phyloP scores from a whole-genome alignment of 2,113 vertebrate species.

The Strix aluco region DNA sequence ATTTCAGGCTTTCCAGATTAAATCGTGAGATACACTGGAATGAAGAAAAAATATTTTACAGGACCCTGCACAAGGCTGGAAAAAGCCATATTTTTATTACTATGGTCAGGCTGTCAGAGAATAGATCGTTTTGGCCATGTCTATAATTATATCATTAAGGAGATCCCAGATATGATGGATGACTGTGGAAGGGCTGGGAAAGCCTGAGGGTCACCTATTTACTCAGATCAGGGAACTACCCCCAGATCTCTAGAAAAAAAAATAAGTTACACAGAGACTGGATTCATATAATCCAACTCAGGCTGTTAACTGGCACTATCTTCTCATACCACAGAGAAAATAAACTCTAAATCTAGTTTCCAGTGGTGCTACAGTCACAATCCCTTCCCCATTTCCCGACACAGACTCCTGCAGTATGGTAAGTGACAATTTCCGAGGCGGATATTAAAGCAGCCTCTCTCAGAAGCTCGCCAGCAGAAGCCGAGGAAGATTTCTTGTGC shows the following conservation, averaged over 20 bases:
- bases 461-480: constrained; percentile 22
- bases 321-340: neutral
- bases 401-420: neutral
- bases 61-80: neutral
- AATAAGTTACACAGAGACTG: rapidly evolving
- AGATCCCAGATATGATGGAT: neutral
- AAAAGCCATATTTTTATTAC: neutral
- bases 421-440: neutral
- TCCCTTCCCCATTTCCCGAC: neutral
- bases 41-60: neutral
- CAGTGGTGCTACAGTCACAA: neutral
- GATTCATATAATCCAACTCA: neutral
- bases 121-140: neutral
- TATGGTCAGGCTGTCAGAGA: neutral
- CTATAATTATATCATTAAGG: neutral
- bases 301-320: neutral
- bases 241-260: neutral
- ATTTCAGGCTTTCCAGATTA: neutral
- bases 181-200: neutral
- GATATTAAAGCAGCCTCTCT: constrained; percentile 15
- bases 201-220: neutral
- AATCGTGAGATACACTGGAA: neutral
- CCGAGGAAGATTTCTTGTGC: constrained; percentile 26
- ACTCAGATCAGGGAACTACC: neutral
- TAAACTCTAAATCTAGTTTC: neutral